Conservation (phyloP, 2,797 vertebrate species). For the Florisuga fusca region DNA sequence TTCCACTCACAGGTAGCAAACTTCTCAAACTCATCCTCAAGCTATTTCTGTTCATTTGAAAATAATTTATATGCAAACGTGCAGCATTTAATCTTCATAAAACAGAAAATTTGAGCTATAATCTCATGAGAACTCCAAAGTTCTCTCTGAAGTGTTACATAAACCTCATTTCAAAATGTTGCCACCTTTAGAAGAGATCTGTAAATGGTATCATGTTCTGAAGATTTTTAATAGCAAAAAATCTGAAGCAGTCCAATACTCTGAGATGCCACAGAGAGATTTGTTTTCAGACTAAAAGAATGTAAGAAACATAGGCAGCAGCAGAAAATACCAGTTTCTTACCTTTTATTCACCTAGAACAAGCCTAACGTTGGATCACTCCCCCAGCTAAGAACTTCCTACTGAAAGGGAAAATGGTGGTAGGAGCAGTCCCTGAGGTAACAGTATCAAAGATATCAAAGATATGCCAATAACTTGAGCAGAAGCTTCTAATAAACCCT, state of each 20-base stretch:
- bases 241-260: not conserved
- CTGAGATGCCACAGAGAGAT: not conserved
- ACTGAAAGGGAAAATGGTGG: not conserved
- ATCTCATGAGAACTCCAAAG: not conserved
- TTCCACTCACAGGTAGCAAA: not conserved
- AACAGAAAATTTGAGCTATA: slow-evolving; percentile 16
- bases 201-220: not conserved
- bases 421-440: not conserved
- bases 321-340: not conserved
- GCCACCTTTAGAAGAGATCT: not conserved
- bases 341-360: not conserved
- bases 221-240: not conserved
- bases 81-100: slow-evolving; percentile 8
- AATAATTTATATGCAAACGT: not conserved
- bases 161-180: not conserved
- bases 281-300: not conserved
- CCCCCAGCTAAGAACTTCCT: not conserved
- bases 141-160: not conserved
- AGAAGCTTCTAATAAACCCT: slow-evolving; percentile 3
- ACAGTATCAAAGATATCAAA: slow-evolving; percentile 36
- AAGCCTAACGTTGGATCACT: not conserved
- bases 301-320: not conserved
- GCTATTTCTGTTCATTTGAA: not conserved
- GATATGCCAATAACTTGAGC: slow-evolving; percentile 32
- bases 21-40: not conserved